phyloP scores from a whole-genome alignment of 1,140 invertebrate genomes.

The Mycetomoellerius zeteki region DNA sequence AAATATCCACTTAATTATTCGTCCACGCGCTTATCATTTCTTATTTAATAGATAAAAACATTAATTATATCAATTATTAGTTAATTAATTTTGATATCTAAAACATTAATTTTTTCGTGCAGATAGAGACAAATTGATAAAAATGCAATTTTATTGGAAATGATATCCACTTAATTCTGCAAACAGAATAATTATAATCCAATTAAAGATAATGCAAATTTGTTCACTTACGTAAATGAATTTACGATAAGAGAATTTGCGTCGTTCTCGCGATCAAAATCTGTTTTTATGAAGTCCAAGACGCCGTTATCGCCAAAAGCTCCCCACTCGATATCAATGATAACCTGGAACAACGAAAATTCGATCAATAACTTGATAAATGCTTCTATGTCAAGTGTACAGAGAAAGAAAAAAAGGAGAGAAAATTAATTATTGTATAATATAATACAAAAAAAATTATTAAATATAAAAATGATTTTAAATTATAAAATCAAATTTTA shows the following conservation, averaged over 20 bases:
- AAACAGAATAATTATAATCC: conserved; percentile 37
- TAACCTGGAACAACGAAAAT: conserved; percentile 87
- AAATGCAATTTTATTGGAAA: conserved; percentile 10
- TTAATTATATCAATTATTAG: conserved; percentile 7
- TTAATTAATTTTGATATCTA: neutral
- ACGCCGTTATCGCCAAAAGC: conserved; percentile 94
- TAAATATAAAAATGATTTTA: too few relatives aligned
- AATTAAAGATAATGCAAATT: conserved; percentile 53
- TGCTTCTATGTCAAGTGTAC: neutral
- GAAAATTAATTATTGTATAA: too few relatives aligned
- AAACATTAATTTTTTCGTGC: neutral
- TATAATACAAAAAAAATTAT: too few relatives aligned
- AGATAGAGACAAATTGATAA: neutral
- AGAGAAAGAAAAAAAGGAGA: too few relatives aligned
- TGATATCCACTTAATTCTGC: neutral
- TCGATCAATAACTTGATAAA: neutral
- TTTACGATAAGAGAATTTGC: conserved; percentile 87
- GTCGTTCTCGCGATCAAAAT: conserved; percentile 90
- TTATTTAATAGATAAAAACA: conserved; percentile 9
- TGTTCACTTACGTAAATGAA: conserved; percentile 87
- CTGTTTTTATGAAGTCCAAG: conserved; percentile 92
- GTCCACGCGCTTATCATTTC: neutral
- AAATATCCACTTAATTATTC: neutral
- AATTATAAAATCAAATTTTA: conserved; percentile 2
- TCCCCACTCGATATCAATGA: conserved; percentile 94